Evolutionary conservation across 2,113 vertebrate genomes (phyloP).

Genomic region (Eudyptes chrysolophus): DNA sequence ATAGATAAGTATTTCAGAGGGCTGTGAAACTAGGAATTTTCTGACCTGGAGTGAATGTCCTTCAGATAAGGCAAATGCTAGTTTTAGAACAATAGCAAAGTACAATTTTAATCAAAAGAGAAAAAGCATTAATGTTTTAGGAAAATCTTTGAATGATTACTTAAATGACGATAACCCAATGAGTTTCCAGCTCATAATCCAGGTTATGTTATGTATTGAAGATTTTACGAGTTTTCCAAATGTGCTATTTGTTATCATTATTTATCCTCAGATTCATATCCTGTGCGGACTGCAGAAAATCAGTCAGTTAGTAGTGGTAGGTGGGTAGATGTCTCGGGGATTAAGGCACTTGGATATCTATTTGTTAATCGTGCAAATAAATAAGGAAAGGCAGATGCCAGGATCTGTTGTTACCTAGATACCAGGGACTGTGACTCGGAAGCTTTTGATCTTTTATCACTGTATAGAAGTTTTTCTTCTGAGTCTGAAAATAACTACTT

Average conservation of each 20-base stretch:
- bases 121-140: not conserved
- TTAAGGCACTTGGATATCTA: not conserved
- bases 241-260: not conserved
- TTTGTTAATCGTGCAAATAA: conserved; percentile 36
- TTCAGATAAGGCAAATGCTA: not conserved
- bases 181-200: not conserved
- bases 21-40: not conserved
- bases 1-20: not conserved
- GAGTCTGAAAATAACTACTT: conserved; percentile 4
- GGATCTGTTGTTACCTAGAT: conserved; percentile 41
- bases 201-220: not conserved
- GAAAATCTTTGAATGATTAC: not conserved
- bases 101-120: not conserved
- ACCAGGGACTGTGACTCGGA: not conserved
- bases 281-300: not conserved
- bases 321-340: not conserved
- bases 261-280: not conserved
- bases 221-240: not conserved
- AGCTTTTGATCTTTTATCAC: conserved; percentile 33
- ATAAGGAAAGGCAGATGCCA: not conserved
- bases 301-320: not conserved
- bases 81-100: not conserved
- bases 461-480: not conserved
- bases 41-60: not conserved
- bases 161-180: not conserved